Evolutionary conservation across 2,888 invertebrate species (phyloP).

Genomic region (Tachina fera): DNA sequence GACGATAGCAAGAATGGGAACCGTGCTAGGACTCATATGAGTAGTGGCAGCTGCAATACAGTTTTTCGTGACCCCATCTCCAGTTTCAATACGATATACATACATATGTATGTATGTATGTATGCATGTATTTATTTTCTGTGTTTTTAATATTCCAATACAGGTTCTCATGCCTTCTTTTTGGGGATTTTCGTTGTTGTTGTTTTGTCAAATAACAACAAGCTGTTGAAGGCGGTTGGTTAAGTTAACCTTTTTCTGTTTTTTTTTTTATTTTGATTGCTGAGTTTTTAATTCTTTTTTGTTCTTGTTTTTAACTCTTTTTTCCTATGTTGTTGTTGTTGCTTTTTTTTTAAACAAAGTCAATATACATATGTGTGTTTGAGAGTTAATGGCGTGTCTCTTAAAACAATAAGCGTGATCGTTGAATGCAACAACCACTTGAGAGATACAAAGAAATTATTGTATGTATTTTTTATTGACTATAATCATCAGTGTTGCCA

Average conservation of each 20-base stretch:
- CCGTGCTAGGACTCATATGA: neutral
- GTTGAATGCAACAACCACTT: conserved; percentile 69
- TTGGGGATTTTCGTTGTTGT: conserved; percentile 26
- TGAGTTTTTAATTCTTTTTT: conserved; percentile 26
- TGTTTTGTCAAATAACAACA: conserved; percentile 42
- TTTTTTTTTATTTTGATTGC: conserved; percentile 32
- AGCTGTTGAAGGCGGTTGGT: conserved; percentile 59
- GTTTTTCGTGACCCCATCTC: neutral
- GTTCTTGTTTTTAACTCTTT: conserved; percentile 46
- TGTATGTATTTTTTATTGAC: conserved; percentile 46
- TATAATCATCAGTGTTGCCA: conserved; percentile 6
- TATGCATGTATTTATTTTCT: conserved; percentile 37
- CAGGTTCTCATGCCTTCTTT: conserved; percentile 67
- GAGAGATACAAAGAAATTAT: conserved; percentile 66
- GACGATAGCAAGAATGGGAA: too few species aligned
- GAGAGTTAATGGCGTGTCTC: conserved; percentile 50
- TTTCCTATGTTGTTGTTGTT: conserved; percentile 34
- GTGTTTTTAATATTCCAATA: conserved; percentile 51
- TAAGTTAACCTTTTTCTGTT: conserved; percentile 39
- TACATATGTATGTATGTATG: conserved; percentile 1
- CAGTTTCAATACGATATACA: conserved; percentile 19
- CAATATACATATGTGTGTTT: conserved; percentile 42
- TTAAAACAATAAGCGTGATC: conserved; percentile 58
- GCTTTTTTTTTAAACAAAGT: conserved; percentile 53
- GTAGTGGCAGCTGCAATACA: neutral